These are phyloP conservation scores for Thysanoteuthis rhombus DNA, from an alignment of 2,888 invertebrate species.

Conservation along the genomic window DNA sequence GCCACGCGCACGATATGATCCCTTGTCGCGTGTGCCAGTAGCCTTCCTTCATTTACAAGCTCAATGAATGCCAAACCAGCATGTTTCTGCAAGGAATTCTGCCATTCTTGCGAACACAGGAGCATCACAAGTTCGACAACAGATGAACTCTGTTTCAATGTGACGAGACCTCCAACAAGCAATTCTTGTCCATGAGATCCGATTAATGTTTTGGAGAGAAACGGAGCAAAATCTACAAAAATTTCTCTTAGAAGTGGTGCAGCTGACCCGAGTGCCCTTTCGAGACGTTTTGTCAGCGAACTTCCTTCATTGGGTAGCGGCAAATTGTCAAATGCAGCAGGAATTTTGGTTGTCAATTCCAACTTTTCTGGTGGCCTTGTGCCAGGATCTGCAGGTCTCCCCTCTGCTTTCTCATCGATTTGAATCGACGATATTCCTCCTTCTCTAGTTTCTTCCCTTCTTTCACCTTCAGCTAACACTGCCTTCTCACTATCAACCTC, in stretches of 20 bases:
- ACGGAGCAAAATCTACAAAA: conserved; percentile 99
- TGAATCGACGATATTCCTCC: conserved; percentile 47
- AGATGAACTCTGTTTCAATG: conserved; percentile 95
- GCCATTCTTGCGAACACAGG: conserved; percentile 99
- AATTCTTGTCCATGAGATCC: conserved; percentile 99
- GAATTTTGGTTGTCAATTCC: conserved; percentile 42
- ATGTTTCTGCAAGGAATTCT: conserved; percentile 99
- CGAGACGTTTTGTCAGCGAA: conserved; percentile 93
- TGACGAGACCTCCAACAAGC: conserved; percentile 95
- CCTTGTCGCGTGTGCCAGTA: conserved; percentile 97
- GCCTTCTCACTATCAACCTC: not conserved
- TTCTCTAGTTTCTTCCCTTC: conserved; percentile 13
- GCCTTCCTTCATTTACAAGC: conserved; percentile 95
- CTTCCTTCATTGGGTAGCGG: conserved; percentile 48
- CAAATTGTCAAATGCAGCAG: conserved; percentile 55
- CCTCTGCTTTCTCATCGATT: conserved; percentile 34
- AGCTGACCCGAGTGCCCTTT: conserved; percentile 94
- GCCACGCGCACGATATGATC: conserved; percentile 99
- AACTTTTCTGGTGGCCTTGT: conserved; percentile 49
- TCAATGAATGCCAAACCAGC: conserved; percentile 99
- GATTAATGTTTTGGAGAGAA: conserved; percentile 95
- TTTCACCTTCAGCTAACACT: conserved; percentile 17
- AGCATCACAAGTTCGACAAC: conserved; percentile 99
- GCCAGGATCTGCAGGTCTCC: not conserved
- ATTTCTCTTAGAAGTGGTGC: conserved; percentile 97